phyloP scores from a whole-genome alignment of 2,888 invertebrate genomes.

The Drosophila mimica region DNA sequence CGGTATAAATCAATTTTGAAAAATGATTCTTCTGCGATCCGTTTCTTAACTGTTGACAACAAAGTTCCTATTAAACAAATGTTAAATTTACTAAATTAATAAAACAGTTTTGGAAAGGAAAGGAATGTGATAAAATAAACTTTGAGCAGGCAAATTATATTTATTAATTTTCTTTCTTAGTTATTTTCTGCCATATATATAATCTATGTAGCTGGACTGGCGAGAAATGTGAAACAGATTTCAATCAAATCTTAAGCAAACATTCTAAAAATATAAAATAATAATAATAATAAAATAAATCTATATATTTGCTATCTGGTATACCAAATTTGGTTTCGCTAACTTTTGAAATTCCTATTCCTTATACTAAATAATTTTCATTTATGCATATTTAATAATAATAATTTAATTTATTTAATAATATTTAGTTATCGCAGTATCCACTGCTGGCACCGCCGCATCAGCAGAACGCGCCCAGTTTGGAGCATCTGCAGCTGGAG shows the following conservation, averaged over 20 bases:
- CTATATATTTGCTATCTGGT: too few relatives aligned
- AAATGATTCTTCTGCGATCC: not conserved
- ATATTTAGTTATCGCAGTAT: conserved; percentile 48
- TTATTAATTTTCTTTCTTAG: not conserved
- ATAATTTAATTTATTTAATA: too few relatives aligned
- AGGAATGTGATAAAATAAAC: not conserved
- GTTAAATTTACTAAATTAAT: not conserved
- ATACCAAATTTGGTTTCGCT: too few relatives aligned
- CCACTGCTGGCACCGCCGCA: conserved; percentile 70
- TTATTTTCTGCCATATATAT: too few relatives aligned
- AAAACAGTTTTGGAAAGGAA: not conserved
- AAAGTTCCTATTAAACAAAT: not conserved
- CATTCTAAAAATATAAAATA: too few relatives aligned
- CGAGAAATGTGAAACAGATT: too few relatives aligned
- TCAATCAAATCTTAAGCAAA: too few relatives aligned
- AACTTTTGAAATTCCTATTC: too few relatives aligned
- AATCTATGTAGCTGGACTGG: too few relatives aligned
- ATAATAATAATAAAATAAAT: too few relatives aligned
- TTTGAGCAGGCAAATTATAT: not conserved
- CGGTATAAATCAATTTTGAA: not conserved
- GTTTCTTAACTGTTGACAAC: not conserved
- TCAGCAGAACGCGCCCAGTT: conserved; percentile 59
- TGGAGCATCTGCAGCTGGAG: conserved; percentile 62
- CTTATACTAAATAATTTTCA: too few relatives aligned
- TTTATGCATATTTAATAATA: not conserved